Evolutionary conservation across 2,888 invertebrate species (phyloP).

Genomic region (Malacosoma neustria): DNA sequence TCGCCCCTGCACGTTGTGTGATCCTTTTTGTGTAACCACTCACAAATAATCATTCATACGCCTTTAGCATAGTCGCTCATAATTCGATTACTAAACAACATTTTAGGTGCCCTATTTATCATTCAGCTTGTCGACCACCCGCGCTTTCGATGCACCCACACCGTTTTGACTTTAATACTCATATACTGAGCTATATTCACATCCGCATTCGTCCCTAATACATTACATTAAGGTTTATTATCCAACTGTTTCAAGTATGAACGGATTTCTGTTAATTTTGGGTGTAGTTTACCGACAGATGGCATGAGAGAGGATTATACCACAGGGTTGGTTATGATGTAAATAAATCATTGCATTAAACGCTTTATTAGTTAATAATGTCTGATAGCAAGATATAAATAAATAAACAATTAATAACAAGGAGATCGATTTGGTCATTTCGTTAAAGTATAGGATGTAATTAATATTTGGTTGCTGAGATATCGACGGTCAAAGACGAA

Average conservation of each 20-base stretch:
- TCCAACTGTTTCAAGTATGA: constrained; percentile 4
- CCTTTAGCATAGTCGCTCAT: no score
- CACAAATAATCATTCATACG: no score
- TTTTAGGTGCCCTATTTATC: constrained; percentile 38
- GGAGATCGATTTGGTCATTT: no score
- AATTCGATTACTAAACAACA: no score
- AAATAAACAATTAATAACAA: no score
- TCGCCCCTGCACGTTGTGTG: no score
- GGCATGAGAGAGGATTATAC: constrained; percentile 50
- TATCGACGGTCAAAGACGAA: no score
- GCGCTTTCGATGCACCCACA: constrained; percentile 35
- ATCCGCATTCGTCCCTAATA: not conserved
- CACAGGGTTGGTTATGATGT: constrained; percentile 38
- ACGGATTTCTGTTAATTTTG: no score
- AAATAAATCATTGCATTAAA: constrained; percentile 28
- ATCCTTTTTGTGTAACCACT: no score
- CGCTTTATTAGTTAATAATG: constrained; percentile 42
- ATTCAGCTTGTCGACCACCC: constrained; percentile 62
- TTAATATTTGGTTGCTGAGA: no score
- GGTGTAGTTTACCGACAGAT: constrained; percentile 61
- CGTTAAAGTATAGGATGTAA: no score
- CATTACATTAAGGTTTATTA: constrained; percentile 5
- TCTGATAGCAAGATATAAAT: no score
- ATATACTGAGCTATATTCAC: not conserved
- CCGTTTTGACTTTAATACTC: constrained; percentile 40